These are phyloP conservation scores for Nothobranchius furzeri DNA, from an alignment of 2,113 vertebrate species.

Conservation along the genomic window DNA sequence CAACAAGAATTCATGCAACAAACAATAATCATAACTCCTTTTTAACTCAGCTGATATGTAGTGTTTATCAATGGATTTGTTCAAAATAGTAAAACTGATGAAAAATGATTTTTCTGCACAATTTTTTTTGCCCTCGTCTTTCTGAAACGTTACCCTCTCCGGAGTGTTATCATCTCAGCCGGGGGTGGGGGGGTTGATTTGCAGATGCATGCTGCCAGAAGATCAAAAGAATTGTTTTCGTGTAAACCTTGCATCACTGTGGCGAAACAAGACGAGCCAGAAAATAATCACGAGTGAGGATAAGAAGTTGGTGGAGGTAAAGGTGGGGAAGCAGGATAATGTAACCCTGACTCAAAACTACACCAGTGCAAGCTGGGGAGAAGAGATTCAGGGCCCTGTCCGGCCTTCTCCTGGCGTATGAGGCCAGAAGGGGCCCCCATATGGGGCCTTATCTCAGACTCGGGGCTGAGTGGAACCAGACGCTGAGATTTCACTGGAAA, in stretches of 20 bases:
- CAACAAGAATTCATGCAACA: too few species aligned
- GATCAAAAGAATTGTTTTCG: too few species aligned
- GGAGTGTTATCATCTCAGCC: too few species aligned
- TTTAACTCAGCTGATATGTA: too few species aligned
- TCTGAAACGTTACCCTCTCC: background rate
- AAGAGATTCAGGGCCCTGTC: constrained; percentile 28
- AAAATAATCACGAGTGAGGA: background rate
- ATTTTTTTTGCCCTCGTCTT: background rate
- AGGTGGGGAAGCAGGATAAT: too few species aligned
- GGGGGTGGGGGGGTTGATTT: too few species aligned
- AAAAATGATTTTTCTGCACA: background rate
- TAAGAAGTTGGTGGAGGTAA: background rate
- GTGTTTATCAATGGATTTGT: too few species aligned
- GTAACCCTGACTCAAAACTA: too few species aligned
- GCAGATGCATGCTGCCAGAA: too few species aligned
- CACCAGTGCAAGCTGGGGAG: background rate
- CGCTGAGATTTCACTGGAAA: constrained; percentile 61
- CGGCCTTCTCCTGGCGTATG: constrained; percentile 50
- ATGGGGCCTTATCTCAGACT: constrained; percentile 59
- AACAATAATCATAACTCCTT: too few species aligned
- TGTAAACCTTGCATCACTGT: background rate
- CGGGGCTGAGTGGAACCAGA: constrained; percentile 78
- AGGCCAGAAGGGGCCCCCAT: constrained; percentile 61
- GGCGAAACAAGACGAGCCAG: background rate
- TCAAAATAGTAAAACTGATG: too few species aligned